Conservation (phyloP, 2,113 vertebrate species). For the Cyrtonyx montezumae region DNA sequence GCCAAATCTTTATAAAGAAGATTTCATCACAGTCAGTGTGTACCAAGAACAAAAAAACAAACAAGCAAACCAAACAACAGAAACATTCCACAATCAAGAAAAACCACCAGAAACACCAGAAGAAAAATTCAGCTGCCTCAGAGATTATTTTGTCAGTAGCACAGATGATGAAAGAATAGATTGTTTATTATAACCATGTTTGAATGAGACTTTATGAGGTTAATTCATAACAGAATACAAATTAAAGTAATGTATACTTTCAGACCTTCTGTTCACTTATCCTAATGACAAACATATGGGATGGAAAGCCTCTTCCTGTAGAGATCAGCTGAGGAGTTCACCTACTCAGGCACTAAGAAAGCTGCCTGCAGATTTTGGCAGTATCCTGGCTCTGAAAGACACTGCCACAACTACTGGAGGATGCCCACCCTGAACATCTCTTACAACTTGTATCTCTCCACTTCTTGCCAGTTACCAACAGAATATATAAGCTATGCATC, state of each 20-base stretch:
- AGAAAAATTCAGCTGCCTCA: background rate
- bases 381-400: background rate
- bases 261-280: background rate
- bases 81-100: background rate
- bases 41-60: background rate
- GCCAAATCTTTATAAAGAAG: slow-evolving; percentile 39
- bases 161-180: background rate
- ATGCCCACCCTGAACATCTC: background rate
- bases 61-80: background rate
- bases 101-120: background rate
- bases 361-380: background rate
- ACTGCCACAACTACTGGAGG: background rate
- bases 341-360: background rate
- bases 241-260: background rate
- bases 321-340: background rate
- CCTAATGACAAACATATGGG: background rate
- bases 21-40: slow-evolving; percentile 3
- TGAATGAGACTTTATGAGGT: background rate
- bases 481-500: background rate
- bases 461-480: background rate
- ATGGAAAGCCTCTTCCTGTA: background rate
- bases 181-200: background rate
- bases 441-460: background rate
- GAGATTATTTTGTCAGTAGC: background rate
- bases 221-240: background rate